Conservation (phyloP, 1,140 invertebrate genomes). For the Metopolophium dirhodum region DNA sequence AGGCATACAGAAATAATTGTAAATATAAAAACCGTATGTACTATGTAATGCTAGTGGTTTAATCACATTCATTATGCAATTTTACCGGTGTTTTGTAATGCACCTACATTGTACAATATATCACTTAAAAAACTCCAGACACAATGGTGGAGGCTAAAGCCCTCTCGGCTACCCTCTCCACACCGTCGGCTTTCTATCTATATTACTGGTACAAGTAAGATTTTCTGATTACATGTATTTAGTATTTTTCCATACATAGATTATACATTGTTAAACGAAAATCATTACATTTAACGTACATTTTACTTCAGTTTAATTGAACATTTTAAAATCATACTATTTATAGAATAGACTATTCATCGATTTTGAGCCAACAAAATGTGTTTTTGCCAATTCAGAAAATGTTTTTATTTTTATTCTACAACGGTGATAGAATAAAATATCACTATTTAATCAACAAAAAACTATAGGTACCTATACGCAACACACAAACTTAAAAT, state of each 20-base stretch:
- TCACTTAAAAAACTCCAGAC: neutral
- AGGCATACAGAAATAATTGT: neutral
- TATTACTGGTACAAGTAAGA: neutral
- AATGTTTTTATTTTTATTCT: neutral
- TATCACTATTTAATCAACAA: neutral
- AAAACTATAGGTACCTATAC: neutral
- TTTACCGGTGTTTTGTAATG: neutral
- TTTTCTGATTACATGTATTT: neutral
- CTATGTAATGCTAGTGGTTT: neutral
- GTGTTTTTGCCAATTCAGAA: neutral
- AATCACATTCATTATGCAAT: neutral
- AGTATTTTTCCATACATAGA: neutral
- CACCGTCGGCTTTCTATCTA: neutral
- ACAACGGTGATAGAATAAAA: neutral
- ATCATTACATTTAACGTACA: neutral
- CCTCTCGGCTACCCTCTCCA: neutral
- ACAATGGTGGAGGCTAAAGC: neutral
- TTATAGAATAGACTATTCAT: constrained; percentile 1
- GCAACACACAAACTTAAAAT: neutral
- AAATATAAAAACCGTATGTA: neutral
- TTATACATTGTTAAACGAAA: neutral
- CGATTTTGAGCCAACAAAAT: constrained; percentile 6
- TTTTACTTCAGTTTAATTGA: neutral
- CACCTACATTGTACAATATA: neutral
- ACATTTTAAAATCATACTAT: neutral